Base-by-base conservation (phyloP, 1,140 invertebrate genomes). In the Apis florea region DNA sequence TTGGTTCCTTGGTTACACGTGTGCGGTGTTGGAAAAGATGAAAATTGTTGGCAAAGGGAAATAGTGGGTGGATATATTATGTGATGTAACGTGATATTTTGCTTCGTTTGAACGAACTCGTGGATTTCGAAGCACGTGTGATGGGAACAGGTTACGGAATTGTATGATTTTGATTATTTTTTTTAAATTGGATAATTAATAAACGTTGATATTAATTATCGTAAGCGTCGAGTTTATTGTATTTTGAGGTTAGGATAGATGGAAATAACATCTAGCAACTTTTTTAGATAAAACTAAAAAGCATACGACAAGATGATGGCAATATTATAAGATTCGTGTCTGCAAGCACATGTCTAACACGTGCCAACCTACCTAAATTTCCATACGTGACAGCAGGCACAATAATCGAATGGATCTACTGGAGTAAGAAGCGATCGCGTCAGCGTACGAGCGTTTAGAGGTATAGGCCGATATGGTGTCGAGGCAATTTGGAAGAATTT, bases 401-500 rank as follows among this genome's bases (percentile, higher is more conserved):
- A 70, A 84, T 56, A 56, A 53, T 70, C 58, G 66, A 54, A 24
- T 12, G 8, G 51, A 67, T 53, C 69, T 49, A 13, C 58, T 40
- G 31, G 71, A 56, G 26, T 19, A 78, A 78, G 63, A 82, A 82
- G 49, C 53, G 49, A 21, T 47, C 31, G 40, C 64, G 64, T 67
- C 61, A 61, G 68, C 68, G 74, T 40, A 40, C 58, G 56, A 85
- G 24, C 47, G 68, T 70, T 13, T 24, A 31, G 77, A 69, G 72
- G 76, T 47, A 71, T 51, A 31, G 72, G 51, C 74, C 61, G 70
- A 49, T 63, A 75, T 76, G 71, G 67, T 56, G 76, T 56, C 63
- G 56, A 40, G 73, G 82, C 85, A 86, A 87, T 87, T 87, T 86
- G 78, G 72, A 68, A 80, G 40, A 79, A 73, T 63, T 76, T 73